These are phyloP conservation scores for Salvator merianae DNA, from an alignment of 2,113 vertebrate genomes.

Conservation along the genomic window DNA sequence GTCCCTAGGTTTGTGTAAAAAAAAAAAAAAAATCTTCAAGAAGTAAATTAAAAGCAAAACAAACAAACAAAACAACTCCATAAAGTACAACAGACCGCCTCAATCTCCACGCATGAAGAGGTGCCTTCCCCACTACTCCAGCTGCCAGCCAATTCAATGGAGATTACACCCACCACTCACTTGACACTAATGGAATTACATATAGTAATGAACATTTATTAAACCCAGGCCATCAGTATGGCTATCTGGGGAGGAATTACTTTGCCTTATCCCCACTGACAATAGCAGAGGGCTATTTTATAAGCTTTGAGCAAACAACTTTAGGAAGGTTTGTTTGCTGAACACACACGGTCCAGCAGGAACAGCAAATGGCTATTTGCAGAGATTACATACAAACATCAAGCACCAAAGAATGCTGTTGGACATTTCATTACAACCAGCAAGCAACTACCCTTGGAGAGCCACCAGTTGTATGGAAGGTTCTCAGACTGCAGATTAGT, in stretches of 20 bases:
- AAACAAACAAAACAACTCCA: not conserved
- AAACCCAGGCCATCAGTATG: not conserved
- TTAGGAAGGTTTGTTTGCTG: constrained; percentile 22
- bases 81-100: not conserved
- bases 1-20: not conserved
- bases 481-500: not conserved
- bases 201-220: constrained; percentile 23
- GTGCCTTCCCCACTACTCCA: not conserved
- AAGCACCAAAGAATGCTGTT: not conserved
- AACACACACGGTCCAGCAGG: constrained; percentile 15
- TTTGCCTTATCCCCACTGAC: constrained; percentile 11
- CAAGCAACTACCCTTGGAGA: not conserved
- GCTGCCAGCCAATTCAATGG: not conserved
- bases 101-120: not conserved
- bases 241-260: constrained; percentile 15
- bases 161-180: not conserved
- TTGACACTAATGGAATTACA: constrained; percentile 28
- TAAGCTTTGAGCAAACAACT: constrained; percentile 27
- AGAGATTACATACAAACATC: not conserved
- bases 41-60: no score
- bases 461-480: not conserved
- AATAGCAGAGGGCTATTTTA: constrained; percentile 4
- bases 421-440: not conserved
- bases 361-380: not conserved
- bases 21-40: not conserved